phyloP scores from a whole-genome alignment of 2,113 vertebrate species.

The Channa maculata region DNA sequence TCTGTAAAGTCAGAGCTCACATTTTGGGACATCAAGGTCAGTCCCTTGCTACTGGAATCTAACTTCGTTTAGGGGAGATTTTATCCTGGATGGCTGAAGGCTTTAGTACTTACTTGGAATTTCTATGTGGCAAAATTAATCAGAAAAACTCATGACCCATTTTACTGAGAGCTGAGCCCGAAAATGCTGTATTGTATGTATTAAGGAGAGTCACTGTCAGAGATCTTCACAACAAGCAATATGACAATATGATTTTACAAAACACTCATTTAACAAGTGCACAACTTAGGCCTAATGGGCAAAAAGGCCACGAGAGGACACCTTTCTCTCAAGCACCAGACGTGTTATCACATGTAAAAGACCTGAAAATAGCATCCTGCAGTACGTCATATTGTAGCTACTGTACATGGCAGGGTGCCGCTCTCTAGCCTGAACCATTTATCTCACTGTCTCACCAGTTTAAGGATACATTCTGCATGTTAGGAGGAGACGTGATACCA shows the following conservation, averaged over 20 bases:
- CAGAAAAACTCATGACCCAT: background rate
- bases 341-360: too few species aligned
- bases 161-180: background rate
- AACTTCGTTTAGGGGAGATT: background rate
- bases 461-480: conserved; percentile 38
- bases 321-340: too few species aligned
- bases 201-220: too few species aligned
- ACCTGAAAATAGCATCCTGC: too few species aligned
- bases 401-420: background rate
- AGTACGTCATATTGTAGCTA: background rate
- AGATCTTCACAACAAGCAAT: background rate
- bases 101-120: background rate
- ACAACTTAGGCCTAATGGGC: background rate
- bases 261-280: background rate
- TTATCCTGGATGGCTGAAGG: background rate
- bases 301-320: too few species aligned
- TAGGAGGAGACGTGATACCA: conserved; percentile 32
- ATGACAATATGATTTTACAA: too few species aligned
- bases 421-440: conserved; percentile 14
- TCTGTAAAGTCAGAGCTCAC: background rate
- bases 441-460: background rate
- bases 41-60: background rate
- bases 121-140: background rate
- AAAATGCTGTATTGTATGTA: background rate
- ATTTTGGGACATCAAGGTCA: background rate